phyloP scores from a whole-genome alignment of 2,888 invertebrate genomes.

The Neocrepidodera transversa region DNA sequence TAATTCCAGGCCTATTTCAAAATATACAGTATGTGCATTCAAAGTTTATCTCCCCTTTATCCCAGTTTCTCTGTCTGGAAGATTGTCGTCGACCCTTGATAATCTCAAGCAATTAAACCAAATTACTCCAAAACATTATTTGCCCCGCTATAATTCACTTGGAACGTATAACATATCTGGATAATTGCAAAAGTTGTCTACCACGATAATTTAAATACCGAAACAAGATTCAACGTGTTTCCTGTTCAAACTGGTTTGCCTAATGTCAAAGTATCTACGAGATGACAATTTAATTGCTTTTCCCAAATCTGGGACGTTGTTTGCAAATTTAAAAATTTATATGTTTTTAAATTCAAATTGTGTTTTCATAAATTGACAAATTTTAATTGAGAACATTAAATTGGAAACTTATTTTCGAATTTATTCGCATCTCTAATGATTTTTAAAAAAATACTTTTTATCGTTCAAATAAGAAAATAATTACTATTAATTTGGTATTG shows the following conservation, averaged over 20 bases:
- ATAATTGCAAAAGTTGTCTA: conserved; percentile 48
- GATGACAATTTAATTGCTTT: conserved; percentile 24
- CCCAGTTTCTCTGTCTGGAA: conserved; percentile 28
- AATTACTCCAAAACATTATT: conserved; percentile 52
- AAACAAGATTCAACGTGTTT: conserved; percentile 30
- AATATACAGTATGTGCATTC: conserved; percentile 2
- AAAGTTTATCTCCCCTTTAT: conserved; percentile 1
- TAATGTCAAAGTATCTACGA: conserved; percentile 8
- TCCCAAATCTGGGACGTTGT: no score
- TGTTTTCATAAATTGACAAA: no score
- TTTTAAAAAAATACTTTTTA: no score
- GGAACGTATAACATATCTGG: conserved; percentile 43
- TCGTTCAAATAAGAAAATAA: no score
- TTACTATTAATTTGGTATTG: no score
- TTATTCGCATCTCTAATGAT: no score
- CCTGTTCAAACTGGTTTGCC: conserved; percentile 15
- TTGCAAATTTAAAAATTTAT: no score
- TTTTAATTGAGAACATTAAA: no score
- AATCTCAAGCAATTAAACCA: conserved; percentile 50
- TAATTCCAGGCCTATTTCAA: background rate
- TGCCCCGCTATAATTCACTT: conserved; percentile 47
- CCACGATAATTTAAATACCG: conserved; percentile 40
- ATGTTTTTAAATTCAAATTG: no score
- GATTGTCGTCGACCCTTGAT: conserved; percentile 43
- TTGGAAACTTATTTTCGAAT: no score